Evolutionary conservation across 2,888 invertebrate species (phyloP), one percentile per base, ranked within the genome.

Genomic region (Caenorhabditis sp.): DNA sequence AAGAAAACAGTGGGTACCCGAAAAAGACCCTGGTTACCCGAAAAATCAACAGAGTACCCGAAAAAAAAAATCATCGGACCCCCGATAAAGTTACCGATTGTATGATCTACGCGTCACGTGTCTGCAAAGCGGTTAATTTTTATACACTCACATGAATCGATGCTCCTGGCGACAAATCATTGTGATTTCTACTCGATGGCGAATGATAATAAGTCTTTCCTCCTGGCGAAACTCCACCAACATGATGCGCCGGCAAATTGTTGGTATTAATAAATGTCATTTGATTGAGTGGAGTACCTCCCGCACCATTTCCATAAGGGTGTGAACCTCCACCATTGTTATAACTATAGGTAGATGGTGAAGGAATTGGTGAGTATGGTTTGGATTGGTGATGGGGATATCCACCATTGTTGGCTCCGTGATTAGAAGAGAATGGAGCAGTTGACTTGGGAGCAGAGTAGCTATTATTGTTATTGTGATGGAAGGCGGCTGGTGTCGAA

Each of bases 91-190:
- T n/a, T n/a, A n/a, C n/a, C n/a, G n/a, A n/a, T n/a, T n/a, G n/a
- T n/a, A n/a, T n/a, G n/a, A n/a, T n/a, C n/a, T n/a, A n/a, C n/a
- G n/a, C n/a, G n/a, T n/a, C n/a, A n/a, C n/a, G n/a, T n/a, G n/a
- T n/a, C n/a, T n/a, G n/a, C n/a, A 63, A 4, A 36, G 4, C 21
- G 17, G 10, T 53, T 3, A 25, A 54, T 56, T 56, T 21, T 21
- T 63, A 36, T 25, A 27, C 50, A 50, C 20, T 26, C 20, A 61
- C 61, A 17, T 74, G 80, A 26, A 84, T 67, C n/a, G 81, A 75
- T 4, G 81, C 77, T 5, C 78, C 77, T 21, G 84, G 84, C 12
- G 84, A 85, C 43, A 85, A 75, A 38, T 85, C 84, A 17, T 80
- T 66, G 12, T 79, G 73, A 20, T 75, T 78, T 3, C 84, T 68